Evolutionary conservation across 2,888 invertebrate species (phyloP).

Genomic region (Trissoscelio sp.): DNA sequence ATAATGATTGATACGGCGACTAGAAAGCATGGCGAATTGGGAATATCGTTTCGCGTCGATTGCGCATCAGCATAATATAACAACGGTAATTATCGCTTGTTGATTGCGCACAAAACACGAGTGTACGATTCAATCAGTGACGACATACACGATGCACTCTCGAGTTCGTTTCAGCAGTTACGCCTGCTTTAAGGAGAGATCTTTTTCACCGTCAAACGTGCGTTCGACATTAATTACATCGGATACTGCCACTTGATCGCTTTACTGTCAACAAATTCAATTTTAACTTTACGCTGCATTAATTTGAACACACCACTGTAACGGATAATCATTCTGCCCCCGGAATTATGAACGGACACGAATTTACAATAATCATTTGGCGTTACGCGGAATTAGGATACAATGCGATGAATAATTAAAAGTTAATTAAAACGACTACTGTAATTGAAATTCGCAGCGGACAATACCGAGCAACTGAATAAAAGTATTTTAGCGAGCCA

Average conservation of each 20-base stretch:
- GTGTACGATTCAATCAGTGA: conserved; percentile 78
- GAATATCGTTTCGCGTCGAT: conserved; percentile 75
- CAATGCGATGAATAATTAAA: conserved; percentile 33
- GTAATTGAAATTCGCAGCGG: background rate
- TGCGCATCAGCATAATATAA: conserved; percentile 77
- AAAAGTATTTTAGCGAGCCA: background rate
- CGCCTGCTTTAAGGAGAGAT: conserved; percentile 12
- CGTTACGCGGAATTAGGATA: background rate
- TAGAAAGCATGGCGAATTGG: conserved; percentile 56
- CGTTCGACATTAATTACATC: conserved; percentile 24
- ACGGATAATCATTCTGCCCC: background rate
- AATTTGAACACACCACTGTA: background rate
- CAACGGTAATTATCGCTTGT: conserved; percentile 74
- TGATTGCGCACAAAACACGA: conserved; percentile 72
- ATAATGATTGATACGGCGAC: conserved; percentile 63
- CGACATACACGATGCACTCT: conserved; percentile 17
- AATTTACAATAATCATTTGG: conserved; percentile 19
- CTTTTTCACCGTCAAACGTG: conserved; percentile 9
- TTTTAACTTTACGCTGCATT: conserved; percentile 5
- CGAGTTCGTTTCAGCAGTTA: background rate
- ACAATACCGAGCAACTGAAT: background rate
- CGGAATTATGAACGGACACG: conserved; percentile 16
- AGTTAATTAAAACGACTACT: conserved; percentile 30
- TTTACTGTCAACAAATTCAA: conserved; percentile 27
- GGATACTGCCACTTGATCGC: conserved; percentile 18